Conservation (phyloP, 2,113 vertebrate species). For the Patagioenas fasciata region DNA sequence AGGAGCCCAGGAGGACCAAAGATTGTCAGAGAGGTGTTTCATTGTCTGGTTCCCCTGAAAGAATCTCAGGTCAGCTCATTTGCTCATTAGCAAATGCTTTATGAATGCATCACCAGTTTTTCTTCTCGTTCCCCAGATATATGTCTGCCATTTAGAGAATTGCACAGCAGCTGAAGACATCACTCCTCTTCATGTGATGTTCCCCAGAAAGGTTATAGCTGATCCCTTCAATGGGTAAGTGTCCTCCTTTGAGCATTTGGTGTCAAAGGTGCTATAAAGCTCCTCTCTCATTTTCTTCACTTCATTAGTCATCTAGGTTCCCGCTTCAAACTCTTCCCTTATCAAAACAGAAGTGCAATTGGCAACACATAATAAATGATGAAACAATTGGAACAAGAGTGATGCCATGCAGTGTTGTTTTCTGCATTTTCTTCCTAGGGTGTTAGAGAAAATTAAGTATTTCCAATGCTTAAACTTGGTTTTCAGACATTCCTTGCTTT, state of each 20-base stretch:
- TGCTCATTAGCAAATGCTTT: not conserved
- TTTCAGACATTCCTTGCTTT: not conserved
- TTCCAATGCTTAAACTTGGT: not conserved
- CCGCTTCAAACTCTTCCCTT: not conserved
- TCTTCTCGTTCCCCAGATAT: conserved; percentile 66
- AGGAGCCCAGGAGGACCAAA: not conserved
- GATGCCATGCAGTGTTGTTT: not conserved
- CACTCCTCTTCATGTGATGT: conserved; percentile 33
- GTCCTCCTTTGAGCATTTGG: not conserved
- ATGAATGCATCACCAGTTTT: not conserved
- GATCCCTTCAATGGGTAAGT: conserved; percentile 82
- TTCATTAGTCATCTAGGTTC: conserved; percentile 1
- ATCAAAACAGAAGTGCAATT: not conserved
- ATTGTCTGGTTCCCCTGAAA: not conserved
- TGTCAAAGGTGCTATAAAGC: not conserved
- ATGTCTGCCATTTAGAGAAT: conserved; percentile 71
- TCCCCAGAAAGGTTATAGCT: conserved; percentile 73
- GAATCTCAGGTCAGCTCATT: not conserved
- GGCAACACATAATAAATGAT: not conserved
- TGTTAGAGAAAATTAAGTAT: not conserved
- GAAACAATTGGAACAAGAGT: not conserved
- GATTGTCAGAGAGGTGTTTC: not conserved
- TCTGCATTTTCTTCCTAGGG: not conserved
- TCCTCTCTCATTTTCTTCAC: not conserved
- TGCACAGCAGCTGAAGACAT: conserved; percentile 69